Base-by-base conservation (phyloP, 2,888 invertebrate genomes). In the Leucania comma region DNA sequence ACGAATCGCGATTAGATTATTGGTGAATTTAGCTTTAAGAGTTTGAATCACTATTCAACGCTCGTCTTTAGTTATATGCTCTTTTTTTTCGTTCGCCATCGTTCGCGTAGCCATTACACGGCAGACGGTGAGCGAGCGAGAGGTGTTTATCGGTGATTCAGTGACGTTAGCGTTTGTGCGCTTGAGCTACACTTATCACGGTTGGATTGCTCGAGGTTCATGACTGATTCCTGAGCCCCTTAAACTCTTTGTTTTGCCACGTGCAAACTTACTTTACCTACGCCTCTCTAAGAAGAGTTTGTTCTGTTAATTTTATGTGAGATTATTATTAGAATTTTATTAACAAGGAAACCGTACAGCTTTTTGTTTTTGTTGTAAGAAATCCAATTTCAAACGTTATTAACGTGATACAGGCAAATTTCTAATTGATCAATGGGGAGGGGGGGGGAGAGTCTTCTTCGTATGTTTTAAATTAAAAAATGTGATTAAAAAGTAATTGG, bases 211-310 rank as follows among this genome's bases (percentile, higher is more conserved):
- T 48, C 48, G 9, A 6, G 14, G n/a, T 9, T 48, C 17, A 26
- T 76, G 56, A 51, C 26, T 14, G 35, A 29, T 58, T 60, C 26
- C 56, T 26, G 51, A 32, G 56, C 46, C 70, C 58, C 75, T 54
- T 29, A n/a, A 9, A 10, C 42, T 42, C 6, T 42, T 42, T 42
- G 42, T 67, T 56, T 32, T 29, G 50, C 50, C 42, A 51, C 59
- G 60, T 51, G 32, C 51, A 20, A n/a, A n/a, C n/a, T n/a, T 22
- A 54, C 48, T 72, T 29, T 24, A 74, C 67, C 53, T 54, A 24
- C 24, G 51, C 48, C 3, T n/a, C 2, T 48, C n/a, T 48, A n/a
- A 46, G n/a, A 14, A 24, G 22, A 50, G 24, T 14, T 51, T 12
- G 2, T 5, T 51, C 14, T 51, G 24, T 51, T 51, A 17, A 2